Evolutionary conservation across 2,888 invertebrate genomes (phyloP).

Genomic region (Yponomeuta sedellus): DNA sequence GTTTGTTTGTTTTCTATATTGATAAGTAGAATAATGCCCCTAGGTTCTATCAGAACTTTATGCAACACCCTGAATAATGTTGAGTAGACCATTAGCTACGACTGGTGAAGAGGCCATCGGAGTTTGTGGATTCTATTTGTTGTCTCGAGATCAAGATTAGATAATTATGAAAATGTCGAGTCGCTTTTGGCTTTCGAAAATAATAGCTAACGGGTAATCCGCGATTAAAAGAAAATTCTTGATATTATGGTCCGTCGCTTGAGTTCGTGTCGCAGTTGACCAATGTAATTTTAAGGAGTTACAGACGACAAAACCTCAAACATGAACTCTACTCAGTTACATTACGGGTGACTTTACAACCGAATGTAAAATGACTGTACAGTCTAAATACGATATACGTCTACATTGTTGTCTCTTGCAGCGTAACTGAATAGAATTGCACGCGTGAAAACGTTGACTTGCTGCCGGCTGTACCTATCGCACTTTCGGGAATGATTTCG

Average conservation of each 20-base stretch:
- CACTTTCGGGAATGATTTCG: slow-evolving; percentile 9
- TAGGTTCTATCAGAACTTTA: no score
- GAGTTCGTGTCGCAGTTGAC: slow-evolving; percentile 31
- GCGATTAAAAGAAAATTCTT: slow-evolving; percentile 50
- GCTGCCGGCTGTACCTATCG: not conserved
- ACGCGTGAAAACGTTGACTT: not conserved
- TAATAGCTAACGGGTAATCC: slow-evolving; percentile 56
- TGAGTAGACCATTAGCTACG: not conserved
- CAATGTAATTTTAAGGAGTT: not conserved
- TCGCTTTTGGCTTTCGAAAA: slow-evolving; percentile 49
- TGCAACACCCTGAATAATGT: not conserved
- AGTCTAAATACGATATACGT: no score
- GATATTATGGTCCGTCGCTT: slow-evolving; percentile 38
- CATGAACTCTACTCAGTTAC: no score
- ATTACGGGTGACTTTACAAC: no score
- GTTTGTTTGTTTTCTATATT: no score
- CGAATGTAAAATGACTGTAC: no score
- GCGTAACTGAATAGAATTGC: no score
- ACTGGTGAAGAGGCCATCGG: not conserved
- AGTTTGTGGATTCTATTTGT: not conserved
- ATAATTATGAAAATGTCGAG: slow-evolving; percentile 64
- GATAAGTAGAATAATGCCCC: no score
- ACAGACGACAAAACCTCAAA: no score
- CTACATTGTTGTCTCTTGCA: no score
- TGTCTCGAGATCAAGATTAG: slow-evolving; percentile 21